Conservation (phyloP, 2,888 invertebrate genomes). For the Leptinotarsa rubiginosa region DNA sequence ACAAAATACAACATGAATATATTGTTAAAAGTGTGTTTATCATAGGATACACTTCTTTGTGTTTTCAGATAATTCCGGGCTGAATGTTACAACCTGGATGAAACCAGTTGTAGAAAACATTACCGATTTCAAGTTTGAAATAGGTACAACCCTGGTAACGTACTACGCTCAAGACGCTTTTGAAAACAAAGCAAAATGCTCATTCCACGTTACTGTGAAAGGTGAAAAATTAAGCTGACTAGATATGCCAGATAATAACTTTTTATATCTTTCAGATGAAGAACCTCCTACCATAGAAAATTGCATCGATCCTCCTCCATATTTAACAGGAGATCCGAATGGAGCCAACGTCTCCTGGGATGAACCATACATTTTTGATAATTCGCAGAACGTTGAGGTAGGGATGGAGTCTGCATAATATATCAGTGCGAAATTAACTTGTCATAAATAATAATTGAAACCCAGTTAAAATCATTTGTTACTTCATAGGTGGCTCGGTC, state of each 20-base stretch:
- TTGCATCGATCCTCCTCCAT: conserved; percentile 72
- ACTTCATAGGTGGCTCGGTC: conserved; percentile 59
- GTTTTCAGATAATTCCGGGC: conserved; percentile 71
- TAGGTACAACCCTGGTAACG: conserved; percentile 71
- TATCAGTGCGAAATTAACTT: too few relatives aligned
- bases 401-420: conserved; percentile 17
- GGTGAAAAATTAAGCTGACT: conserved; percentile 62
- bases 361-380: conserved; percentile 72
- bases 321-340: conserved; percentile 59
- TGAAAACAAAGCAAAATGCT: conserved; percentile 73
- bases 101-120: conserved; percentile 70
- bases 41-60: neutral
- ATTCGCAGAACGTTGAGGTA: conserved; percentile 66
- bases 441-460: too few relatives aligned
- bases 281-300: conserved; percentile 71
- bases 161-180: conserved; percentile 74
- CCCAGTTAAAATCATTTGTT: too few relatives aligned
- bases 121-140: conserved; percentile 68
- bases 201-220: conserved; percentile 70
- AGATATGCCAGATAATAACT: conserved; percentile 1
- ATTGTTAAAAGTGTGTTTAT: too few relatives aligned
- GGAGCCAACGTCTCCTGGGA: conserved; percentile 70
- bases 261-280: conserved; percentile 63
- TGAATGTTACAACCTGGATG: conserved; percentile 69
- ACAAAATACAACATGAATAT: too few relatives aligned